Conservation (phyloP, 1,140 invertebrate species). For the Akabosia matsudoensis region DNA sequence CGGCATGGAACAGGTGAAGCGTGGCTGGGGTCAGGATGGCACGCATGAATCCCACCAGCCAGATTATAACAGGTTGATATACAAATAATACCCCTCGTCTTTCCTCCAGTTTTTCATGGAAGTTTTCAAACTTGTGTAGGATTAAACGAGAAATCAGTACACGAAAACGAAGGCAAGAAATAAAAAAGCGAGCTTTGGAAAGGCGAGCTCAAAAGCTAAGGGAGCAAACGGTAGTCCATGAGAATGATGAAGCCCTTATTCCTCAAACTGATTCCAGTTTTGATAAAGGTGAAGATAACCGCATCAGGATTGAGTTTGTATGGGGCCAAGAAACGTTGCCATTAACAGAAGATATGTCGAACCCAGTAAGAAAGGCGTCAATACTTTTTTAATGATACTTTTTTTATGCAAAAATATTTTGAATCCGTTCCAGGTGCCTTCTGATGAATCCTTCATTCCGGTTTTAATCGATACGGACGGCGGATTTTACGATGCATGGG, state of each 20-base stretch:
- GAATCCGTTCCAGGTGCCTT: not conserved
- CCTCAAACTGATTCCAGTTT: not conserved
- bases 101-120: not conserved
- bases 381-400: not conserved
- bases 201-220: not conserved
- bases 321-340: too few species aligned
- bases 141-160: not conserved
- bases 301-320: too few species aligned
- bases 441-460: not conserved
- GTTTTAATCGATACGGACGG: constrained; percentile 50
- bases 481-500: constrained; percentile 50
- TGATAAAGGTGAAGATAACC: too few species aligned
- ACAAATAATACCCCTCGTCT: not conserved
- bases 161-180: not conserved
- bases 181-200: not conserved
- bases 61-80: not conserved
- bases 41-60: not conserved
- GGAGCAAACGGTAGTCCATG: not conserved
- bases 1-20: not conserved
- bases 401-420: not conserved
- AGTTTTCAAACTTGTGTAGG: not conserved
- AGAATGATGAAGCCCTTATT: not conserved
- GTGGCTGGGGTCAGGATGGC: not conserved
- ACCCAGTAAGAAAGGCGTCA: not conserved
- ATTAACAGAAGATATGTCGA: too few species aligned